Conservation (phyloP, 2,797 vertebrate genomes). For the Falco columbarius region DNA sequence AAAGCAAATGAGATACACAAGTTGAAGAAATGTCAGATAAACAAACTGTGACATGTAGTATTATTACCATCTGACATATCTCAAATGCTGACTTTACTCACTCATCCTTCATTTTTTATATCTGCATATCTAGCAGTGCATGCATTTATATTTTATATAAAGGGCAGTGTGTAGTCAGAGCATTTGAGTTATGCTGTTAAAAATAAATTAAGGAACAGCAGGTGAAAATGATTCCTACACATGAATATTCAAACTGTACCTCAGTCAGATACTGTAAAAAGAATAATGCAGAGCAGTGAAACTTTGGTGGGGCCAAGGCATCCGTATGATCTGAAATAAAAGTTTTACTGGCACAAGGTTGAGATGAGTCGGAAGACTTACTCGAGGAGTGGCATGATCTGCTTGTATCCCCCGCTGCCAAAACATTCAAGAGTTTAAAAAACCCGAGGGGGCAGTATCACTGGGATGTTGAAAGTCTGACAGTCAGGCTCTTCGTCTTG, state of each 20-base stretch:
- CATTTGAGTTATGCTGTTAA: conserved; percentile 45
- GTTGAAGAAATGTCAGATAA: conserved; percentile 37
- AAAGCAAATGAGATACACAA: not conserved
- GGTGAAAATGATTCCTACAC: conserved; percentile 34
- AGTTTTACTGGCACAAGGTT: not conserved
- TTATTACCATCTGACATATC: not conserved
- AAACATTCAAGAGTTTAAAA: not conserved
- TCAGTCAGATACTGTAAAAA: not conserved
- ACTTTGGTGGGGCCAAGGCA: not conserved
- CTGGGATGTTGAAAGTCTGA: not conserved
- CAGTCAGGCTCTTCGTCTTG: not conserved
- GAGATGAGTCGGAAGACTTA: not conserved
- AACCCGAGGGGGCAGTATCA: not conserved
- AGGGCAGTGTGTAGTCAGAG: conserved; percentile 41
- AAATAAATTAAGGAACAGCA: conserved; percentile 65
- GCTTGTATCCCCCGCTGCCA: not conserved
- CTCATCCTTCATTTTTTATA: conserved; percentile 42
- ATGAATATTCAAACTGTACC: conserved; percentile 57
- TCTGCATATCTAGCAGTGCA: not conserved
- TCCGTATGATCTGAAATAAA: not conserved
- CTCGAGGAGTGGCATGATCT: not conserved
- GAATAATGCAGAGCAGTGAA: conserved; percentile 35
- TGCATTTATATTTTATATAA: conserved; percentile 49
- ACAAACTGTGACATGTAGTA: not conserved
- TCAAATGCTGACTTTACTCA: not conserved